A percentile compares a stretch with the other conserved stretches of the same genome.
These are phyloP conservation scores for Spodoptera exigua DNA, from an alignment of 2,888 invertebrate species.

Conservation along the genomic window DNA sequence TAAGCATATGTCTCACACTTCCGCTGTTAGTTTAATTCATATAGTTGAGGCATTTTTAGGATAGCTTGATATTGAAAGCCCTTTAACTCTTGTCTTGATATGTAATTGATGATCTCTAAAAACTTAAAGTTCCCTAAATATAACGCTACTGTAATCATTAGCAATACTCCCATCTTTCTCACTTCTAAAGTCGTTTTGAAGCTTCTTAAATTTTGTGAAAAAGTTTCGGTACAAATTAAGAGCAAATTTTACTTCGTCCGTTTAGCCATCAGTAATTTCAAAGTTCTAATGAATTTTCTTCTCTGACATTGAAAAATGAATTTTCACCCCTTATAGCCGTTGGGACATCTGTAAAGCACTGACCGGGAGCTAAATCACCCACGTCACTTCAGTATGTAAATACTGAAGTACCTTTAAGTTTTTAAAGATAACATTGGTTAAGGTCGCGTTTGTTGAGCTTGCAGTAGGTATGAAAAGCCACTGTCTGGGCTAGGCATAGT, in stretches of 20 bases:
- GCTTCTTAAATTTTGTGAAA: slow-evolving; percentile 85
- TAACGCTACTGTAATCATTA: slow-evolving; percentile 84
- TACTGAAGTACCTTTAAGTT: slow-evolving; percentile 15
- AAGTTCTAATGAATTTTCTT: slow-evolving; percentile 89
- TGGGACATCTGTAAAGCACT: slow-evolving; percentile 75
- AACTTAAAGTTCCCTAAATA: slow-evolving; percentile 58
- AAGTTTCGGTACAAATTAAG: slow-evolving; percentile 88
- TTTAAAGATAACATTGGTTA: neutral
- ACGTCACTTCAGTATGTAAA: slow-evolving; percentile 61
- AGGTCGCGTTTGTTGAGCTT: slow-evolving; percentile 13
- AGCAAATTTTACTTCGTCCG: slow-evolving; percentile 88
- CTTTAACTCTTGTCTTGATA: neutral
- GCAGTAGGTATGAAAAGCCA: slow-evolving; percentile 57
- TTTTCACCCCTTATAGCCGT: slow-evolving; percentile 79
- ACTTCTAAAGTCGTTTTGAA: slow-evolving; percentile 85
- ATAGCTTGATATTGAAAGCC: no score
- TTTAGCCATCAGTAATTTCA: slow-evolving; percentile 89
- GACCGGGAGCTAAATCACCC: slow-evolving; percentile 63
- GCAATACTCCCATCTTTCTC: slow-evolving; percentile 83
- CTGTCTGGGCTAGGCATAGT: slow-evolving; percentile 65
- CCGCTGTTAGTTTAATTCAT: no score
- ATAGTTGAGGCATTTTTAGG: no score
- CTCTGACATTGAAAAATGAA: slow-evolving; percentile 89
- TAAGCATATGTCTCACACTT: no score
- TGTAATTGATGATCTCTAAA: slow-evolving; percentile 40